A percentile compares a stretch with the other conserved stretches of the same genome.
These are phyloP conservation scores for Cuculus canorus DNA, from an alignment of 2,797 vertebrate genomes.

Conservation along the genomic window DNA sequence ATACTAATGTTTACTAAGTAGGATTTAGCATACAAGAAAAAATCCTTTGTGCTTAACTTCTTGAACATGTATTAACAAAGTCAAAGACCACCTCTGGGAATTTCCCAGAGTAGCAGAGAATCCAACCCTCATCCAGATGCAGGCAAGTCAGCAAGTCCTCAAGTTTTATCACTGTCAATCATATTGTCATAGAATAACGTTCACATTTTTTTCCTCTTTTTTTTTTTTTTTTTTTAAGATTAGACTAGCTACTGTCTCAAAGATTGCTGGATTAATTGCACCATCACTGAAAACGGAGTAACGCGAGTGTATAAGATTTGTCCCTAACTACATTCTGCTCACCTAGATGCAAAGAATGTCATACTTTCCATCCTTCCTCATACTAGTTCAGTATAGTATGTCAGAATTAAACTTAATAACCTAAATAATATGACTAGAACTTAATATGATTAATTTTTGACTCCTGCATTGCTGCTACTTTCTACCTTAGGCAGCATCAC, in stretches of 20 bases:
- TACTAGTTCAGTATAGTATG: neutral
- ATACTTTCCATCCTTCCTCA: neutral
- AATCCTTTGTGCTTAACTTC: conserved; percentile 33
- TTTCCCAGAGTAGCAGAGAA: conserved; percentile 25
- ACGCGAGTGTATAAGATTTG: neutral
- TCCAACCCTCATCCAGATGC: neutral
- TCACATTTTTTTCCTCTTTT: neutral
- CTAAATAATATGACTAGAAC: neutral
- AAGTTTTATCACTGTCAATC: neutral
- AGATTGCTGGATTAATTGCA: neutral
- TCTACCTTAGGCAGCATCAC: neutral
- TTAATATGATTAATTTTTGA: neutral
- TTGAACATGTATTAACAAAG: conserved; percentile 2
- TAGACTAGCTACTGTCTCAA: neutral
- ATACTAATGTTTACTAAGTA: conserved; percentile 41
- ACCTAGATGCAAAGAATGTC: neutral
- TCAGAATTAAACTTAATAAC: neutral
- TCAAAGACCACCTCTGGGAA: neutral
- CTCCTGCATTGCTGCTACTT: neutral
- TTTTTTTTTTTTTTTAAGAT: neutral
- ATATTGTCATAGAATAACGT: neutral
- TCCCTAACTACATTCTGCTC: neutral
- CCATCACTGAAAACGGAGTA: neutral
- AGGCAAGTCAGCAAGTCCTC: neutral
- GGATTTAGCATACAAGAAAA: conserved; percentile 48